Conservation (phyloP, 1,140 invertebrate species). For the Hylaeus anthracinus region DNA sequence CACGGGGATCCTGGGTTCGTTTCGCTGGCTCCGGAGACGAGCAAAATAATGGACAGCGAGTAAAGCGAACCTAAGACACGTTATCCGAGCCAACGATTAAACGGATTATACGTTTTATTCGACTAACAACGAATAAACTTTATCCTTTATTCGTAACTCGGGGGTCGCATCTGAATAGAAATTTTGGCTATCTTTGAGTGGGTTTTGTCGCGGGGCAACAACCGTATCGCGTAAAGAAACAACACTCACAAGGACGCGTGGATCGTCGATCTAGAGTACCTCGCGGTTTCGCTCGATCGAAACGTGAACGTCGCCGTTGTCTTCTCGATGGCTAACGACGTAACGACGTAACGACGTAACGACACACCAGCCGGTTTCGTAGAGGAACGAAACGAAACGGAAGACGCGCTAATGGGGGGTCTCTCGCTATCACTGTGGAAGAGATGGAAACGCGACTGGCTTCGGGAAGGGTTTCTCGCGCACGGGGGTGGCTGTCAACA, state of each 20-base stretch:
- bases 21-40: too few species aligned
- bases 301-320: too few species aligned
- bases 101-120: too few species aligned
- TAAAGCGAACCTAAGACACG: too few species aligned
- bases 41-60: too few species aligned
- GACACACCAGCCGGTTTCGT: background rate
- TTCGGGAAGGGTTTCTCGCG: conserved; percentile 26
- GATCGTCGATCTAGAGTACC: too few species aligned
- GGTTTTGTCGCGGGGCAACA: background rate
- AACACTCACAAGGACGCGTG: conserved; percentile 2
- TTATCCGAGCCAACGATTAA: too few species aligned
- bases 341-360: too few species aligned
- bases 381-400: conserved; percentile 8
- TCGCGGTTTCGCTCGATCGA: background rate
- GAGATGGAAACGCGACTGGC: conserved; percentile 10
- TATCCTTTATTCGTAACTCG: too few species aligned
- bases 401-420: conserved; percentile 30
- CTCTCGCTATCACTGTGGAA: background rate
- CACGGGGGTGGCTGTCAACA: conserved; percentile 51
- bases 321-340: too few species aligned
- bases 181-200: background rate
- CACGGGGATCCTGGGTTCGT: background rate
- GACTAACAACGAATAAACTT: too few species aligned
- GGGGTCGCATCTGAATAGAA: too few species aligned
- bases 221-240: conserved; percentile 39